phyloP scores from a whole-genome alignment of 1,140 invertebrate species.

The Bombus impatiens region DNA sequence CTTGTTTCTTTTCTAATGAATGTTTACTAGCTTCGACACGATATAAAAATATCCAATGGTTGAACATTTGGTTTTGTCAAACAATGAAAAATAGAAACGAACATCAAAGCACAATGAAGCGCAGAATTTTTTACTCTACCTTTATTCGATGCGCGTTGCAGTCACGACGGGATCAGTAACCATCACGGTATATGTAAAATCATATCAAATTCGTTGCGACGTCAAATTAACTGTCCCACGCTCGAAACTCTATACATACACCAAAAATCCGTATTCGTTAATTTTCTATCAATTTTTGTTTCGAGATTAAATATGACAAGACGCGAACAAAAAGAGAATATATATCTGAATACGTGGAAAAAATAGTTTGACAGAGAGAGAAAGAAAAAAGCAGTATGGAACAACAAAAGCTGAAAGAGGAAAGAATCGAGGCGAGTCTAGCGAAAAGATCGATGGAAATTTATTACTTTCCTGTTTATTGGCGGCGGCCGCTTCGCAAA shows the following conservation, averaged over 20 bases:
- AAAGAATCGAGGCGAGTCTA: not conserved
- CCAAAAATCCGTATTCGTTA: not conserved
- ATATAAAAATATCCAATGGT: not conserved
- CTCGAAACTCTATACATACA: not conserved
- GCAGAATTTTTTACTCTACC: not conserved
- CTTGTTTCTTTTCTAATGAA: not conserved
- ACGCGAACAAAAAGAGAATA: not conserved
- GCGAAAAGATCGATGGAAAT: slow-evolving; percentile 9
- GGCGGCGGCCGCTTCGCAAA: not conserved
- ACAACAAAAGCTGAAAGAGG: not conserved
- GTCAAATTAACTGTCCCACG: slow-evolving; percentile 3
- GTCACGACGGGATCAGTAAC: not conserved
- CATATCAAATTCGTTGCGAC: not conserved
- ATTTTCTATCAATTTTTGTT: not conserved
- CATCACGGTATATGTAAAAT: not conserved
- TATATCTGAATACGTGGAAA: not conserved
- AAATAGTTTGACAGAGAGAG: not conserved
- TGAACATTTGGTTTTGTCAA: not conserved
- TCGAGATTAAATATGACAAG: not conserved
- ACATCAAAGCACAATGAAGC: not conserved
- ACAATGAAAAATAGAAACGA: not conserved
- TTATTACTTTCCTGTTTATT: slow-evolving; percentile 47
- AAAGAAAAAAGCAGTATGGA: not conserved
- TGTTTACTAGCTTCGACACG: not conserved
- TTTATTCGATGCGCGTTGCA: not conserved